A percentile compares a stretch with the other conserved stretches of the same genome.
These are phyloP conservation scores for Anolis sagrei DNA, from an alignment of 2,113 vertebrate species.

Conservation along the genomic window DNA sequence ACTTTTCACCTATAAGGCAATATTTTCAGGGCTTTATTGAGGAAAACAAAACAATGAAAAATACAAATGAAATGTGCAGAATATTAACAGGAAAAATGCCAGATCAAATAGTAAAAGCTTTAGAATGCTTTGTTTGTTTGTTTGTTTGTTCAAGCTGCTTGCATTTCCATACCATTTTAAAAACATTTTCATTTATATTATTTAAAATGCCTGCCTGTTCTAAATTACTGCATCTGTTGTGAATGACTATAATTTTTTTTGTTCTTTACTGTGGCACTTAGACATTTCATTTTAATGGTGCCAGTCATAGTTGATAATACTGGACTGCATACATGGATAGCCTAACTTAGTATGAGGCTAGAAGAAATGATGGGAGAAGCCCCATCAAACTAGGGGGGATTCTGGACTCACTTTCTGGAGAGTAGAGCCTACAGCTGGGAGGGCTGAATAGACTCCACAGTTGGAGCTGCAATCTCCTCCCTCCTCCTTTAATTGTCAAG, in stretches of 20 bases:
- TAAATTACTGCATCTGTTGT: conserved; percentile 26
- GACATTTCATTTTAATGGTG: conserved; percentile 42
- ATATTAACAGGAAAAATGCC: conserved; percentile 19
- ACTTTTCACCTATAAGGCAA: conserved; percentile 45
- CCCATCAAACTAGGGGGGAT: too few relatives aligned
- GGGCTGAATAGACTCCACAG: too few relatives aligned
- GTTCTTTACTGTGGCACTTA: conserved; percentile 32
- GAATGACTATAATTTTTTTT: conserved; percentile 52
- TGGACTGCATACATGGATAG: too few relatives aligned
- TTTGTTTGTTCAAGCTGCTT: conserved; percentile 16
- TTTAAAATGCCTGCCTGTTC: conserved; percentile 32
- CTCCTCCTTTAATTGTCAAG: too few relatives aligned
- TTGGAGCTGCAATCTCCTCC: too few relatives aligned
- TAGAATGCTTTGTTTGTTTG: neutral
- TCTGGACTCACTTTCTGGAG: too few relatives aligned
- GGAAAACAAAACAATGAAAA: conserved; percentile 41
- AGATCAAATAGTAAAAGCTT: conserved; percentile 40
- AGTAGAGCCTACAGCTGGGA: too few relatives aligned
- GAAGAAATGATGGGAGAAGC: too few relatives aligned
- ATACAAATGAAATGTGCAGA: conserved; percentile 46
- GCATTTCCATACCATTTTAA: neutral
- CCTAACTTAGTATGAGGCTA: too few relatives aligned
- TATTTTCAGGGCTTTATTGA: conserved; percentile 54
- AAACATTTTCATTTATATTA: neutral
- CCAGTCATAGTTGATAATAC: conserved; percentile 35